Evolutionary conservation across 2,888 invertebrate species (phyloP).

Genomic region (Drosophila ochracea): DNA sequence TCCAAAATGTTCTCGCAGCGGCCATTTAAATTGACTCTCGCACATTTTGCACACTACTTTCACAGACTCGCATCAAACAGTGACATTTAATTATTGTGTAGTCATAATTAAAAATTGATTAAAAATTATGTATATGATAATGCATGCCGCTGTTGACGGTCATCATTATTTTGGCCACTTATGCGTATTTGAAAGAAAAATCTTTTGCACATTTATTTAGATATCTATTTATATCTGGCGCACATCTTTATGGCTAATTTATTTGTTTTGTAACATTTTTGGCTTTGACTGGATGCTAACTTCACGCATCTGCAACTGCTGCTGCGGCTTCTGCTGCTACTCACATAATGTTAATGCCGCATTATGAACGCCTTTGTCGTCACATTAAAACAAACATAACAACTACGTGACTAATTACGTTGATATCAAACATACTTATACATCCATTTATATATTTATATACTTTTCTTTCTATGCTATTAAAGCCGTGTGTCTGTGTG

Average conservation of each 20-base stretch:
- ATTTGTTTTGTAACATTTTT: conserved; percentile 71
- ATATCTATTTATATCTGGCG: conserved; percentile 38
- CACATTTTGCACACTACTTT: conserved; percentile 16
- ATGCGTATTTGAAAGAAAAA: conserved; percentile 47
- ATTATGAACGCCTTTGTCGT: conserved; percentile 73
- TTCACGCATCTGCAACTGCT: conserved; percentile 49
- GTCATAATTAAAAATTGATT: conserved; percentile 45
- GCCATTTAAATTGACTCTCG: conserved; percentile 2
- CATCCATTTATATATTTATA: conserved; percentile 20
- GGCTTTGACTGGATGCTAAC: conserved; percentile 27
- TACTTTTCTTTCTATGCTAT: conserved; percentile 18
- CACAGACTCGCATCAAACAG: conserved; percentile 2
- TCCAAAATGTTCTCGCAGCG: conserved; percentile 19
- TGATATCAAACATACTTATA: conserved; percentile 68
- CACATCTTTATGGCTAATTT: conserved; percentile 57
- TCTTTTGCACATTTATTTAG: conserved; percentile 9
- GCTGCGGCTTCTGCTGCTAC: conserved; percentile 22
- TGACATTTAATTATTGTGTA: conserved; percentile 18
- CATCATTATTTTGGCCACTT: conserved; percentile 44
- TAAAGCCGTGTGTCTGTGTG: conserved; percentile 31
- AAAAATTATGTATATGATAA: conserved; percentile 46
- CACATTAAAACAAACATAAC: conserved; percentile 77
- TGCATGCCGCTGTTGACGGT: background rate
- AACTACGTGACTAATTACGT: conserved; percentile 80
- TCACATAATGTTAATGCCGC: conserved; percentile 63